Base-by-base conservation (phyloP, 2,888 invertebrate species). In the Ectemnius cavifrons region DNA sequence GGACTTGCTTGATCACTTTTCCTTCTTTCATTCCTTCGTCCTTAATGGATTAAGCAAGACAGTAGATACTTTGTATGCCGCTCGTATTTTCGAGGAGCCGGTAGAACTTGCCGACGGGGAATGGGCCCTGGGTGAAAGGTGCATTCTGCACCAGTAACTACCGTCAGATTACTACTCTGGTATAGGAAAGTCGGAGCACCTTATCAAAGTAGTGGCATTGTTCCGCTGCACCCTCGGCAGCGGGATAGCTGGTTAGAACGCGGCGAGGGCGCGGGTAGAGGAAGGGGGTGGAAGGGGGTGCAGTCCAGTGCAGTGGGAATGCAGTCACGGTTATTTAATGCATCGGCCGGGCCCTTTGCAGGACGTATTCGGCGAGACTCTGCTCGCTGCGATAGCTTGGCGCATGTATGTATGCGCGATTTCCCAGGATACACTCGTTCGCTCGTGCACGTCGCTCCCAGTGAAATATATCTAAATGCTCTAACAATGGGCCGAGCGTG, bases 391-490 rank as follows among this genome's bases (percentile, higher is more conserved):
- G 37, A 37, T 37, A 11, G 37, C 37, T 37, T 8, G 37, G 37
- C 37, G 37, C 37, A 37, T 20, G 27, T 37, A 57, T 46, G 23
- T 23, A 49, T 62, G 45, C 56, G 57, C 56, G 49, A 72, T 71
- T 73, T 74, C 66, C 62, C 67, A 74, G 67, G 64, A 60, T 63
- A 59, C 60, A 56, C 63, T 73, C 64, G 77, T 65, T 72, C 66
- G 63, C 71, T 77, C 67, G 71, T 68, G 71, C 69, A 69, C 65
- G 77, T 69, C 69, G 62, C 23, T 63, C 72, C 63, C 67, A 49
- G 70, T 80, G 73, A 78, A 76, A 78, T 78, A 72, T 74, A 76
- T 78, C 69, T 77, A 77, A 79, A 73, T 75, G 73, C 73, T n/a
- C 49, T 59, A 67, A 79, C 80, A 80, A 77, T 77, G 75, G 71